phyloP scores from a whole-genome alignment of 1,140 invertebrate genomes.

The Rhopalosiphum maidis region DNA sequence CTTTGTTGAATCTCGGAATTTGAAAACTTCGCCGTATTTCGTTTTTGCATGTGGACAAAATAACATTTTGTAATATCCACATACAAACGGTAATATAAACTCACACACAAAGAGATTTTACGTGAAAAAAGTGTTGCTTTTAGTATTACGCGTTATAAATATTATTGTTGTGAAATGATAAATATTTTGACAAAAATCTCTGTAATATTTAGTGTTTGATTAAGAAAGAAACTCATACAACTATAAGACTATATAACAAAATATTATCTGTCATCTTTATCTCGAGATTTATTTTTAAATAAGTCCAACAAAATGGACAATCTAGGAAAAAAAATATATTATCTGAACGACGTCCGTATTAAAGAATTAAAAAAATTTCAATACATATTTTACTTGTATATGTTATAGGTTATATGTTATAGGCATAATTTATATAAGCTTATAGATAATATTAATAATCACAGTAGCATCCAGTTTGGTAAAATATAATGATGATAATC shows the following conservation, averaged over 20 bases:
- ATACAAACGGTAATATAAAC: background rate
- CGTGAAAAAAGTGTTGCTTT: background rate
- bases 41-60: background rate
- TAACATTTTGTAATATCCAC: too few relatives aligned
- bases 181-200: too few relatives aligned
- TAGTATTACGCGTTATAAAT: background rate
- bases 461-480: background rate
- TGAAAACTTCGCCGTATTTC: background rate
- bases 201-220: too few relatives aligned
- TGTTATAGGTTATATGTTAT: background rate
- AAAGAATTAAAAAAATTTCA: too few relatives aligned
- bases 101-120: background rate
- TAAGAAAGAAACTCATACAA: too few relatives aligned
- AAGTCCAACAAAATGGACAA: background rate
- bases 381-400: too few relatives aligned
- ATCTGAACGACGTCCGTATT: too few relatives aligned
- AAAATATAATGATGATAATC: background rate
- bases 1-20: background rate
- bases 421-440: background rate
- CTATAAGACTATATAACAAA: too few relatives aligned
- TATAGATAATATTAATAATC: background rate
- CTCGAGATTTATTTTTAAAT: background rate
- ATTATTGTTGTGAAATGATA: background rate
- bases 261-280: too few relatives aligned
- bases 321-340: too few relatives aligned